Conservation (phyloP, 1,140 invertebrate genomes). For the Cataglyphis hispanica region DNA sequence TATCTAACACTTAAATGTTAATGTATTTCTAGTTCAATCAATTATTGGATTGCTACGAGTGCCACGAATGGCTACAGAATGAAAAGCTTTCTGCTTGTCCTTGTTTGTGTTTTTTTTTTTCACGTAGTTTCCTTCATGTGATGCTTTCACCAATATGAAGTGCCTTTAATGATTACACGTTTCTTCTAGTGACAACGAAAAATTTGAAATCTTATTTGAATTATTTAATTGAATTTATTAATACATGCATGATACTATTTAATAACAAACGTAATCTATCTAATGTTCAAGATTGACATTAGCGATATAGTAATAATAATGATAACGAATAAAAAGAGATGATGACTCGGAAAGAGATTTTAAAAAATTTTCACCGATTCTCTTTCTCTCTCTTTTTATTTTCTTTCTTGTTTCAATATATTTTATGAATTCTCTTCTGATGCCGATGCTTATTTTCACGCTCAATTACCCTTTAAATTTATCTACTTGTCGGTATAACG, state of each 20-base stretch:
- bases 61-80: constrained; percentile 35
- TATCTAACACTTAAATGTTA: constrained; percentile 44
- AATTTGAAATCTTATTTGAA: background rate
- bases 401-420: background rate
- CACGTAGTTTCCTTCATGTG: constrained; percentile 14
- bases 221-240: background rate
- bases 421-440: constrained; percentile 2
- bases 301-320: background rate
- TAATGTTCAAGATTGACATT: background rate
- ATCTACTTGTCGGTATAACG: constrained; percentile 28
- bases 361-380: background rate
- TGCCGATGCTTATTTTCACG: background rate
- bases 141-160: constrained; percentile 26
- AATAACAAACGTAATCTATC: background rate
- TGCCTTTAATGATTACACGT: constrained; percentile 8
- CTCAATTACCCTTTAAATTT: constrained; percentile 16
- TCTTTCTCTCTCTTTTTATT: background rate
- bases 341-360: background rate
- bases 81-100: constrained; percentile 28
- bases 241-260: background rate
- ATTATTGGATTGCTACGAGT: constrained; percentile 59
- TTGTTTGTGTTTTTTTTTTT: background rate
- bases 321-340: background rate
- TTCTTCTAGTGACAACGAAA: background rate
- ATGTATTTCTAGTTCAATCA: constrained; percentile 58